Percentiles rank a stretch among this genome's conserved stretches.
These are phyloP conservation scores for Acropternis orthonyx DNA, from an alignment of 2,797 vertebrate species.

Conservation along the genomic window DNA sequence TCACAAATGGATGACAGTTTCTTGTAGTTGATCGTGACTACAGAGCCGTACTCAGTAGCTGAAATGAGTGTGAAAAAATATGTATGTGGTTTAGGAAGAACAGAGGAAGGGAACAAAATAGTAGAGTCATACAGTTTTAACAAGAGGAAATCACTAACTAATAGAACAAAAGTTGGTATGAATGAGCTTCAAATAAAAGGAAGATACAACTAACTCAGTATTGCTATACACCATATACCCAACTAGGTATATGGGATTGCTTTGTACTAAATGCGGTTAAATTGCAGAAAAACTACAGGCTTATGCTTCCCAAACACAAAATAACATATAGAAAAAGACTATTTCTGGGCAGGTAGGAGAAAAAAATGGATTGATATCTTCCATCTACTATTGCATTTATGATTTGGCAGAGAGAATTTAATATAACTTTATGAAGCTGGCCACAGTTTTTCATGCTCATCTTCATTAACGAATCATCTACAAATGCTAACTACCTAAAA, in stretches of 20 bases:
- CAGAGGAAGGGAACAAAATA: not conserved
- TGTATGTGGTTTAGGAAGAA: not conserved
- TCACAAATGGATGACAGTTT: conserved; percentile 17
- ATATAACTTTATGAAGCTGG: not conserved
- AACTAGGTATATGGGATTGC: not conserved
- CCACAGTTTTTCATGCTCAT: not conserved
- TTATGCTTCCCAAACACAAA: not conserved
- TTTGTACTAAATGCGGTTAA: not conserved
- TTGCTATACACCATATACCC: not conserved
- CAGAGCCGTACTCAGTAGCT: not conserved
- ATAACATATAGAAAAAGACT: not conserved
- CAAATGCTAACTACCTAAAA: not conserved
- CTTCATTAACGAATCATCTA: not conserved
- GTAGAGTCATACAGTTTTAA: not conserved
- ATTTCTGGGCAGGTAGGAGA: not conserved
- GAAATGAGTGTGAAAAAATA: not conserved
- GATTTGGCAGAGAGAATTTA: not conserved
- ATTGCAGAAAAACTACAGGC: not conserved
- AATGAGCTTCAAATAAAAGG: not conserved
- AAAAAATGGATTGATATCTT: not conserved
- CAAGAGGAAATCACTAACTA: conserved; percentile 4
- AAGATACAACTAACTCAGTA: not conserved
- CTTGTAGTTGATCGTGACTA: not conserved
- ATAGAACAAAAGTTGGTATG: conserved; percentile 14
- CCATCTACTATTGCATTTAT: not conserved